Evolutionary conservation across 2,113 vertebrate genomes (phyloP), one percentile per base, ranked within the genome.

Genomic region (Heterochromis multidens): DNA sequence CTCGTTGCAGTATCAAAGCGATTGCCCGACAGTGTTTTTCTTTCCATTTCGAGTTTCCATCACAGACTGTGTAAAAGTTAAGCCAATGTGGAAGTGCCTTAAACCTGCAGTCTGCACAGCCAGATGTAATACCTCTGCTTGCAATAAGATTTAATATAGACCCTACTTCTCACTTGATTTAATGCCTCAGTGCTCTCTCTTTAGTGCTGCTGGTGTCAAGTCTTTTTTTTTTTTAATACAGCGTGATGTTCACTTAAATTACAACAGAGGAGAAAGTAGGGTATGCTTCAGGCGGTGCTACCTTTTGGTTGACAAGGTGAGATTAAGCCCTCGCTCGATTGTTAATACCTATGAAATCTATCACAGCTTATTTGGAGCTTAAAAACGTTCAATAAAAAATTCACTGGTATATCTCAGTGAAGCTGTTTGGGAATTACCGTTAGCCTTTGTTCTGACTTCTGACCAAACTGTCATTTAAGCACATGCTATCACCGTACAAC

Each of bases 121-220:
- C 4, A 52, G 40, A 0, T 46, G 37, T 4, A 27, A 46, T 4
- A 1, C 43, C 14, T 46, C 63, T 0, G 8, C 23, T 43, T 0
- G 23, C 2, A 67, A 67, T n/a, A n/a, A 67, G n/a, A 67, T 40
- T 67, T 0, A 3, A 67, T 9, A 67, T 6, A 43, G 40, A 40
- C 25, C n/a, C n/a, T n/a, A 46, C 10, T 46, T 70, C 37, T 70
- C 7, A 11, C 43, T 70, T 27, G 40, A 27, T 46, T 70, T 70
- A 16, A 70, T 11, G 27, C 40, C 65, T 46, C 40, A 70, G 14
- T 3, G 14, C 23, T 27, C 23, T 46, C 37, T 70, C 65, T 67
- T 67, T 67, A 67, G 37, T 35, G 6, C 63, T 35, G 10, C 23
- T 40, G 0, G 14, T 46, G 43, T 46, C 43, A 12, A 31, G 33